Percentiles rank a stretch among this genome's conserved stretches.
These are phyloP conservation scores for Cheilinus undulatus DNA, from an alignment of 2,113 vertebrate species.

Conservation along the genomic window DNA sequence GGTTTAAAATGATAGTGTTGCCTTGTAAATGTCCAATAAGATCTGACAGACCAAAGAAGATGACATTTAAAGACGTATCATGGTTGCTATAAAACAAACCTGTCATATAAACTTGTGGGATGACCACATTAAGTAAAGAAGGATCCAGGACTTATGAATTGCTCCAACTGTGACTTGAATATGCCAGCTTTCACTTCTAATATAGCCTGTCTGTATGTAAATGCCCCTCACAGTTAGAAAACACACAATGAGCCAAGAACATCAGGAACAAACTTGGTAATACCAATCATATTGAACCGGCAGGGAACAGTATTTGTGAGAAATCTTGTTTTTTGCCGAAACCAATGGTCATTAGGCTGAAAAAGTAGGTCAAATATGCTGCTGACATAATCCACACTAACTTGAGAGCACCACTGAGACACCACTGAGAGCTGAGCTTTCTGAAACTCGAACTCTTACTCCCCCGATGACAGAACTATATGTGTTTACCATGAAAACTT, in stretches of 20 bases:
- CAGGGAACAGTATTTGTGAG: not conserved
- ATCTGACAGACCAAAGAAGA: constrained; percentile 20
- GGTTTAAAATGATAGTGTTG: constrained; percentile 12
- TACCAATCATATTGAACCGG: not conserved
- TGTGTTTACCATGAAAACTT: constrained; percentile 49
- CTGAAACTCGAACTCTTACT: constrained; percentile 48
- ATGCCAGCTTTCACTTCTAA: not conserved
- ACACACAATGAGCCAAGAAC: not conserved
- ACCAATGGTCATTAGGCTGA: constrained; percentile 9
- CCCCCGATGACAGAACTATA: constrained; percentile 37
- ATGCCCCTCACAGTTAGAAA: not conserved
- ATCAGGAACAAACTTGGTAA: not conserved
- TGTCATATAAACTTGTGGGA: constrained; percentile 38
- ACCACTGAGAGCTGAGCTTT: constrained; percentile 33
- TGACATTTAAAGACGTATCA: constrained; percentile 34
- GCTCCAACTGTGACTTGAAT: constrained; percentile 2
- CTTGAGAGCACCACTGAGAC: constrained; percentile 18
- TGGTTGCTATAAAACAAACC: constrained; percentile 37
- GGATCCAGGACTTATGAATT: constrained; percentile 7
- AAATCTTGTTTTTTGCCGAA: constrained; percentile 12
- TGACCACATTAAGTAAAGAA: constrained; percentile 1
- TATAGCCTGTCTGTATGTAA: not conserved
- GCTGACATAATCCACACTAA: constrained; percentile 52
- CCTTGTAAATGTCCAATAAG: constrained; percentile 41
- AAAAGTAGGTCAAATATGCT: constrained; percentile 59